These are phyloP conservation scores for Chlamydotis undulata DNA, from an alignment of 2,113 vertebrate species.

Conservation along the genomic window DNA sequence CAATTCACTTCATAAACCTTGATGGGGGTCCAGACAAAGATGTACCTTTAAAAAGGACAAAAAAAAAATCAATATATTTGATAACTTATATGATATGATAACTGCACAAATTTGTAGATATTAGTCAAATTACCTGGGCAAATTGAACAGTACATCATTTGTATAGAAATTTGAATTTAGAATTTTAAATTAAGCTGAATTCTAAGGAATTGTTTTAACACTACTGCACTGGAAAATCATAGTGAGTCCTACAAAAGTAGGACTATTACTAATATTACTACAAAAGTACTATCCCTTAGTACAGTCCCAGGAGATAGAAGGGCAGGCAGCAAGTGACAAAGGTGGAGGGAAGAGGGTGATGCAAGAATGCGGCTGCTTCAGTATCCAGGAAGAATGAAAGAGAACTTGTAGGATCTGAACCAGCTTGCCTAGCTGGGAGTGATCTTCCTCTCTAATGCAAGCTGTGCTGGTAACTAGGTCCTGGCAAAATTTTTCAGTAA, in stretches of 20 bases:
- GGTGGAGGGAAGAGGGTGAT: not conserved
- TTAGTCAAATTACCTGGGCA: not conserved
- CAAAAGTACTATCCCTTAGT: not conserved
- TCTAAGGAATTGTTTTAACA: not conserved
- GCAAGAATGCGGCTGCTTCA: not conserved
- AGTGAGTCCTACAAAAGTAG: not conserved
- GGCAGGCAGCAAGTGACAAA: not conserved
- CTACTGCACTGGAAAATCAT: not conserved
- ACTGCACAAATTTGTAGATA: not conserved
- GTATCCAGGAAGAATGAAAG: not conserved
- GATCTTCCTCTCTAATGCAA: not conserved
- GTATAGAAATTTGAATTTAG: not conserved
- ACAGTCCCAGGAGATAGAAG: not conserved
- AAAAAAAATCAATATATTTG: not conserved
- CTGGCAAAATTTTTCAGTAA: not conserved
- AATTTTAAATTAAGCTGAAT: not conserved
- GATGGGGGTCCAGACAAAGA: not conserved
- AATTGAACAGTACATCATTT: not conserved
- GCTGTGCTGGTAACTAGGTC: not conserved
- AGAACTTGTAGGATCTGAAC: not conserved
- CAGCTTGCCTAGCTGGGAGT: not conserved
- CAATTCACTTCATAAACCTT: not conserved
- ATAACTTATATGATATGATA: not conserved
- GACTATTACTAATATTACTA: not conserved
- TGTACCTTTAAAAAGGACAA: not conserved